Conservation (phyloP, 92 coral and sea anemone species). For the Hydrozoanthus gracilis region DNA sequence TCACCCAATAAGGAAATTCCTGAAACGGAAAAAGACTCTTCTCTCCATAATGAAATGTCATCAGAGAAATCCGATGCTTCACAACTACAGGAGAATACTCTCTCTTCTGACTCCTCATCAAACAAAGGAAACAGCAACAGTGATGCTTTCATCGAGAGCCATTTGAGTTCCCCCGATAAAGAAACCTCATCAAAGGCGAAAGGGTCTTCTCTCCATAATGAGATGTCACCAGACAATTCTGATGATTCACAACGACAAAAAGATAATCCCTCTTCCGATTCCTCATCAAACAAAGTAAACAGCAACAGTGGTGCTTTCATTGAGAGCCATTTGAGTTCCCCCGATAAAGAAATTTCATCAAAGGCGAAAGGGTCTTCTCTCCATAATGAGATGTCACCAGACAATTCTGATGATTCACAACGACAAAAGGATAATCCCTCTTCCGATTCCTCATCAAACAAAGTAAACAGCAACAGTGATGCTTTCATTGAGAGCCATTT, state of each 20-base stretch:
- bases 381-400: not conserved
- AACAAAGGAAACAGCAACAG: not conserved
- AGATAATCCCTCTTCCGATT: not conserved
- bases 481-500: not conserved
- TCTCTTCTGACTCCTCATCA: not conserved
- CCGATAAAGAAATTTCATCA: not conserved
- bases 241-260: not conserved
- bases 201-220: not conserved
- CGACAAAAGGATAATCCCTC: not conserved
- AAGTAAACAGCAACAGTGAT: not conserved
- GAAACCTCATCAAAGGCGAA: not conserved
- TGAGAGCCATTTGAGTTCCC: constrained; percentile 1
- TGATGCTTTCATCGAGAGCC: not conserved
- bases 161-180: not conserved
- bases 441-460: not conserved
- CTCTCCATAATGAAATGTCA: not conserved
- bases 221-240: not conserved
- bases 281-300: not conserved
- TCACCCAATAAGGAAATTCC: not conserved
- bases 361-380: not conserved
- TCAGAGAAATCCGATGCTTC: not conserved
- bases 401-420: not conserved
- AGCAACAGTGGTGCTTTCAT: not conserved
- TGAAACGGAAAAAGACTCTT: not conserved
- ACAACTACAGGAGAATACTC: not conserved